Conservation (phyloP, 2,888 invertebrate genomes). For the Amaurobius ferox region DNA sequence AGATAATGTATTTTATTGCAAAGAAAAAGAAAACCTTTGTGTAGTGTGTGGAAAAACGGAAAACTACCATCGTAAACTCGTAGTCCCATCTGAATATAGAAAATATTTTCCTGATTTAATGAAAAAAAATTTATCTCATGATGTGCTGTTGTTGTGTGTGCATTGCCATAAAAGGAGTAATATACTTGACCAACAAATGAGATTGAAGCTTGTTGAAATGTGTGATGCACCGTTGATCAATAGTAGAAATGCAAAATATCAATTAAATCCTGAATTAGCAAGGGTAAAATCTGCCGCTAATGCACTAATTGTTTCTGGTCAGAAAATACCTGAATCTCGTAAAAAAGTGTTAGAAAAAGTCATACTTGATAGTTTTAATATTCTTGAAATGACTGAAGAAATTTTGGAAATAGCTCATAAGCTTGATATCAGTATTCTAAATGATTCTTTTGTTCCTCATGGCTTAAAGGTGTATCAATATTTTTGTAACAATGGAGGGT, state of each 20-base stretch:
- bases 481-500: constrained; percentile 79
- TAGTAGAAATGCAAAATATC: constrained; percentile 74
- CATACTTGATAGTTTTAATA: constrained; percentile 80
- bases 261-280: constrained; percentile 32
- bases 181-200: constrained; percentile 81
- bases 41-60: constrained; percentile 86
- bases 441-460: constrained; percentile 77
- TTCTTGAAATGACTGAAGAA: constrained; percentile 79
- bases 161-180: constrained; percentile 85
- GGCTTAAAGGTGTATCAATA: constrained; percentile 77
- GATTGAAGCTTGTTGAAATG: constrained; percentile 81
- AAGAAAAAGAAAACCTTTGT: constrained; percentile 85
- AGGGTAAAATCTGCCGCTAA: constrained; percentile 59
- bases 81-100: constrained; percentile 89
- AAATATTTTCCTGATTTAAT: constrained; percentile 82
- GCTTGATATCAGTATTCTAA: constrained; percentile 77
- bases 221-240: constrained; percentile 84
- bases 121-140: constrained; percentile 89
- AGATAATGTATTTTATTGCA: constrained; percentile 85
- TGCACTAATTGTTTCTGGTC: constrained; percentile 59
- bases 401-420: constrained; percentile 80
- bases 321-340: constrained; percentile 81
- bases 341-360: constrained; percentile 79
- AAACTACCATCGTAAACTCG: constrained; percentile 85
- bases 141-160: constrained; percentile 85